phyloP scores from a whole-genome alignment of 1,140 invertebrate genomes.

The Drosophila pseudoananassae region DNA sequence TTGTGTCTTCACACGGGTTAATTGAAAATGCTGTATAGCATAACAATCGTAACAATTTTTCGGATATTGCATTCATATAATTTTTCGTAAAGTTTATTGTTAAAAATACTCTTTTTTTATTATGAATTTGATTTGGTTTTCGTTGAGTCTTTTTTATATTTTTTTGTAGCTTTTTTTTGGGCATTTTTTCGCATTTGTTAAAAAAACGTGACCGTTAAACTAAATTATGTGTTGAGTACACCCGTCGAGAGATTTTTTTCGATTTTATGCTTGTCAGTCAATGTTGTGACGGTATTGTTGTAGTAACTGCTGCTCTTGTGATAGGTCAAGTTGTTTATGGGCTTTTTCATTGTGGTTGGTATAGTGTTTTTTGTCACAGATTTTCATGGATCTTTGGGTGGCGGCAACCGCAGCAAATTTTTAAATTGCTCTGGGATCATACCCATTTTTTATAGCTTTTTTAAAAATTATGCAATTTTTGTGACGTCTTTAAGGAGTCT shows the following conservation, averaged over 20 bases:
- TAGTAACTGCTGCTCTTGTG: slow-evolving; percentile 32
- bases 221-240: slow-evolving; percentile 60
- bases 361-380: slow-evolving; percentile 4
- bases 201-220: slow-evolving; percentile 74
- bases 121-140: slow-evolving; percentile 12
- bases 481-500: not conserved
- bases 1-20: slow-evolving; percentile 31
- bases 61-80: slow-evolving; percentile 32
- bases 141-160: slow-evolving; percentile 7
- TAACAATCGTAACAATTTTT: slow-evolving; percentile 38
- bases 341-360: slow-evolving; percentile 30
- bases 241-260: slow-evolving; percentile 13
- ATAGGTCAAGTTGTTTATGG: slow-evolving; percentile 66
- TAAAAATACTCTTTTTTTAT: slow-evolving; percentile 5
- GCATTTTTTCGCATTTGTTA: slow-evolving; percentile 48
- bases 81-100: slow-evolving; percentile 43
- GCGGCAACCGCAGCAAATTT: slow-evolving; percentile 44
- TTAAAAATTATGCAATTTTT: slow-evolving; percentile 30
- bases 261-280: slow-evolving; percentile 33
- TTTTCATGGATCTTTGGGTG: slow-evolving; percentile 28
- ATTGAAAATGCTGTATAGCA: slow-evolving; percentile 35
- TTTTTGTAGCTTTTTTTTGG: slow-evolving; percentile 11
- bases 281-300: slow-evolving; percentile 21
- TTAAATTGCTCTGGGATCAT: slow-evolving; percentile 25
- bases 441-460: slow-evolving; percentile 9